Conservation (phyloP, 2,113 vertebrate genomes). For the Brevimyrus niger region DNA sequence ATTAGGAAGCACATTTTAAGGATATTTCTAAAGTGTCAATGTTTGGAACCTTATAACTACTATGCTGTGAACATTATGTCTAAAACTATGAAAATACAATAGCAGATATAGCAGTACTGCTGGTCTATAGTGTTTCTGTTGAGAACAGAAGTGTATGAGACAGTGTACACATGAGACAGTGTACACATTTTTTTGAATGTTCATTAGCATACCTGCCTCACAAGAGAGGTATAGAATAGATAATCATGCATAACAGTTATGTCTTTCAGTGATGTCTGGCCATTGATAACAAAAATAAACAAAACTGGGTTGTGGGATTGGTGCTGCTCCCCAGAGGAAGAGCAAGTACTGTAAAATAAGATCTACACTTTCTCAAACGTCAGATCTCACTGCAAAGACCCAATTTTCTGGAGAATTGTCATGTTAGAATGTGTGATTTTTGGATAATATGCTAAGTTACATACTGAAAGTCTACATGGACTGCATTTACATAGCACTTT, state of each 20-base stretch:
- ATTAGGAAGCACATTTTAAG: background rate
- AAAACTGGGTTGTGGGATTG: constrained; percentile 20
- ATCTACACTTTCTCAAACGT: constrained; percentile 24
- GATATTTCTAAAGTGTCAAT: background rate
- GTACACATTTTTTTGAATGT: constrained; percentile 26
- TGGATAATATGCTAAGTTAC: background rate
- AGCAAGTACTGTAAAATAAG: constrained; percentile 24
- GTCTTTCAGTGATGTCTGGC: constrained; percentile 51
- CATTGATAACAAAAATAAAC: constrained; percentile 37
- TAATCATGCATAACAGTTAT: constrained; percentile 36
- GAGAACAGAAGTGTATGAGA: background rate
- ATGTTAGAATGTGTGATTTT: background rate
- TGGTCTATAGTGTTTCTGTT: background rate
- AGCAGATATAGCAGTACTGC: background rate
- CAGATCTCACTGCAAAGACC: constrained; percentile 26
- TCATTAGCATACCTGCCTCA: constrained; percentile 5
- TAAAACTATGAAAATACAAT: background rate
- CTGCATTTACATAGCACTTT: too few species aligned
- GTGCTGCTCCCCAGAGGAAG: constrained; percentile 32
- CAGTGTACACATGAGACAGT: constrained; percentile 26
- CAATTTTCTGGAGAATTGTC: background rate
- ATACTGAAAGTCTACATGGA: background rate
- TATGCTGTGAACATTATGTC: background rate
- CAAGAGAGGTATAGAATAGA: constrained; percentile 32
- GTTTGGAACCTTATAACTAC: background rate